These are phyloP conservation scores for Ianthella basta DNA, from an alignment of 37 sponge, comb jelly and placozoan genomes.

Conservation along the genomic window DNA sequence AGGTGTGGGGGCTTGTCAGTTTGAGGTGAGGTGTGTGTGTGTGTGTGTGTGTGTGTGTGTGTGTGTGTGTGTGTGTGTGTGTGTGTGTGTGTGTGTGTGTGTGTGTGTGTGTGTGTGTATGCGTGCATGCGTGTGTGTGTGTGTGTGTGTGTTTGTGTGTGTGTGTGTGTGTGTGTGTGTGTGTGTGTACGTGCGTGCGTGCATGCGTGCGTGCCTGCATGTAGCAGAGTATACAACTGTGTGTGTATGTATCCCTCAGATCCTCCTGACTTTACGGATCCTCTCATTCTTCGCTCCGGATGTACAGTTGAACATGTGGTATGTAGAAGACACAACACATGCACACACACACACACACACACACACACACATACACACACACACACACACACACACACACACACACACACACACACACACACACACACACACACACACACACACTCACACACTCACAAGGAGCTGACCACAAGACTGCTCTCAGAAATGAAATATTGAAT, in stretches of 20 bases:
- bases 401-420: background rate
- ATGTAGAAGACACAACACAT: background rate
- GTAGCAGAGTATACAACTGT: background rate
- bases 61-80: no score
- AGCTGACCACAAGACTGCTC: no score
- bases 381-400: background rate
- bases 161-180: slow-evolving; percentile 28
- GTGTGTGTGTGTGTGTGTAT: slow-evolving; percentile 27
- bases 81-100: slow-evolving; percentile 9
- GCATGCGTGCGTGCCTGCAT: background rate
- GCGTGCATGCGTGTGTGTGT: slow-evolving; percentile 27
- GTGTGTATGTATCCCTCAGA: slow-evolving; percentile 44
- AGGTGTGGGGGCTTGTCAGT: no score
- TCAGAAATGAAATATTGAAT: no score
- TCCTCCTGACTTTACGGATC: slow-evolving; percentile 88
- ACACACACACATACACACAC: background rate
- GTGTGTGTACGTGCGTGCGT: slow-evolving; percentile 28
- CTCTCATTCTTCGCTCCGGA: slow-evolving; percentile 87
- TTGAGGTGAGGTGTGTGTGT: no score
- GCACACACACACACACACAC: background rate
- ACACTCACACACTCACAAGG: background rate
- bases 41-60: no score
- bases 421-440: background rate
- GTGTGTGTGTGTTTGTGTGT: slow-evolving; percentile 13
- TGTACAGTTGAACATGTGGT: slow-evolving; percentile 98